Evolutionary conservation across 1,140 invertebrate genomes (phyloP).

Genomic region (Lethrus apterus): DNA sequence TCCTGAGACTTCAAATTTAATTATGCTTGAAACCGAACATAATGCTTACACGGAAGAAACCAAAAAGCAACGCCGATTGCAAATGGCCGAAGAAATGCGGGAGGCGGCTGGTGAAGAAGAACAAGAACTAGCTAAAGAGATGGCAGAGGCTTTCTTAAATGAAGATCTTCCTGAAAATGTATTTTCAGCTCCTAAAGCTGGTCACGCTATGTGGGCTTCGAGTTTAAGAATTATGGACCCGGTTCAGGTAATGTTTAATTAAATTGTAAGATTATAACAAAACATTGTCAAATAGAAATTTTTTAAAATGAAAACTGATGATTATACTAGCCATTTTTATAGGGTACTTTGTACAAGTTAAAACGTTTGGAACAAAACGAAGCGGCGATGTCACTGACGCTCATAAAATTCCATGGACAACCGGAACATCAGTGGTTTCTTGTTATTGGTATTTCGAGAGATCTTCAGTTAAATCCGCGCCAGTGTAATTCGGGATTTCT

Average conservation of each 20-base stretch:
- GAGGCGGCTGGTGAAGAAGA: slow-evolving; percentile 94
- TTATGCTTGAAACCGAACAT: slow-evolving; percentile 96
- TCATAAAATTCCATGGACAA: slow-evolving; percentile 45
- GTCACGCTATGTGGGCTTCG: slow-evolving; percentile 95
- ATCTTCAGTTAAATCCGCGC: slow-evolving; percentile 82
- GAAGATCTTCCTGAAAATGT: slow-evolving; percentile 89
- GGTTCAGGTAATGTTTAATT: slow-evolving; percentile 45
- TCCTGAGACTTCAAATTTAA: slow-evolving; percentile 82
- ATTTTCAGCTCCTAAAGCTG: slow-evolving; percentile 95
- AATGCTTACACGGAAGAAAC: slow-evolving; percentile 97
- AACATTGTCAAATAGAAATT: too few species aligned
- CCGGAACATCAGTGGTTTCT: slow-evolving; percentile 67
- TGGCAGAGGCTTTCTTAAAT: slow-evolving; percentile 92
- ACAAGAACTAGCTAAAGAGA: slow-evolving; percentile 88
- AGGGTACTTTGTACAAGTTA: slow-evolving; percentile 69
- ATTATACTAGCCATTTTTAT: slow-evolving; percentile 20
- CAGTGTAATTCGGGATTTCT: slow-evolving; percentile 73
- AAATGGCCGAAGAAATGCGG: slow-evolving; percentile 90
- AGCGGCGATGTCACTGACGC: slow-evolving; percentile 79
- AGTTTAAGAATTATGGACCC: slow-evolving; percentile 88
- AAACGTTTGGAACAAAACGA: slow-evolving; percentile 92
- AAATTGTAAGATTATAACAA: background rate
- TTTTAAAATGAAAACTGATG: too few species aligned
- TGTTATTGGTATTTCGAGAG: slow-evolving; percentile 84
- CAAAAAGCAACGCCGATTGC: slow-evolving; percentile 81